Conservation (phyloP, 2,113 vertebrate genomes). For the Butastur rufipennis region DNA sequence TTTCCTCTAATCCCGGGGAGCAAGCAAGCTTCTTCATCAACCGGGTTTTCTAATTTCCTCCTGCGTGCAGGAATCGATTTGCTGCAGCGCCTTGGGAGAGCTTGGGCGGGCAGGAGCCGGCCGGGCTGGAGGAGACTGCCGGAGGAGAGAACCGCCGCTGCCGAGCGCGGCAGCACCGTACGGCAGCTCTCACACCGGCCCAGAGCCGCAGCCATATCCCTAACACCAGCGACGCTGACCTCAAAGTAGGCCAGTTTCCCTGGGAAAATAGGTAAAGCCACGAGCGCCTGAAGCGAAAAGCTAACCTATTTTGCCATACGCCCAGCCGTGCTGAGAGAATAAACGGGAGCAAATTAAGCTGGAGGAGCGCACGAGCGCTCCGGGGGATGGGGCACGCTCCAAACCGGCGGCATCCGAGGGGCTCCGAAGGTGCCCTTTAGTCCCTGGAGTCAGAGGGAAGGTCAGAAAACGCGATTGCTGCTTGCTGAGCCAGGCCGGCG, state of each 20-base stretch:
- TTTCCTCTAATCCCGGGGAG: not conserved
- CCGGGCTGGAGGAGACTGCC: not conserved
- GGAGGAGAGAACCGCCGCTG: not conserved
- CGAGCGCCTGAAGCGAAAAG: conserved; percentile 11
- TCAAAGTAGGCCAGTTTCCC: conserved; percentile 71
- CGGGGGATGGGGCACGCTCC: not conserved
- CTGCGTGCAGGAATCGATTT: not conserved
- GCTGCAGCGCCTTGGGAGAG: not conserved
- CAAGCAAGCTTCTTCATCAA: not conserved
- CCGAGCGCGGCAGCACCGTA: fast-evolving
- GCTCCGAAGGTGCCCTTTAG: fast-evolving
- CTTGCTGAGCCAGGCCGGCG: not conserved
- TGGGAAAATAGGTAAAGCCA: conserved; percentile 54
- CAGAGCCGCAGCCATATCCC: not conserved
- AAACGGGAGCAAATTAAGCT: not conserved
- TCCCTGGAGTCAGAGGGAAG: not conserved
- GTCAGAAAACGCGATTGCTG: not conserved
- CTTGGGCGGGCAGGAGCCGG: fast-evolving
- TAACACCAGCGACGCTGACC: not conserved
- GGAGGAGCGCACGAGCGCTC: not conserved
- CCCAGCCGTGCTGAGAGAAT: not conserved
- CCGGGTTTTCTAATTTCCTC: not conserved
- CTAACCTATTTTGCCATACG: conserved; percentile 58
- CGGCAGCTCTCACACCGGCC: not conserved
- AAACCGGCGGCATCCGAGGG: not conserved